Evolutionary conservation across 2,113 vertebrate species (phyloP).

Genomic region (Hirundichthys speculiger): DNA sequence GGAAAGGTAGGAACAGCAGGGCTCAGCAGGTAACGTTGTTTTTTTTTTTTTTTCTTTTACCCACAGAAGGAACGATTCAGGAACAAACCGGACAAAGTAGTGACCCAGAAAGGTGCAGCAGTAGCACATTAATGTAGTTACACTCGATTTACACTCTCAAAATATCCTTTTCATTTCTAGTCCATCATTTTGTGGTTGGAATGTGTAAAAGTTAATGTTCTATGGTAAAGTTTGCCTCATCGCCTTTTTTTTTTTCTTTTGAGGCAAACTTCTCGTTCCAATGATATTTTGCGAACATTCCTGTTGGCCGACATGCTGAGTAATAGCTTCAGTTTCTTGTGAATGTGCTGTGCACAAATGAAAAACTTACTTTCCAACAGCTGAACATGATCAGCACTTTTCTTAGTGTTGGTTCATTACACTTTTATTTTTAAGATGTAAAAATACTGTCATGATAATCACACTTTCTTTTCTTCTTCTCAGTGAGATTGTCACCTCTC

Average conservation of each 20-base stretch:
- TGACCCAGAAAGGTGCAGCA: conserved; percentile 27
- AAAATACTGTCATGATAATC: conserved; percentile 2
- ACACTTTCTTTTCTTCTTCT: not conserved
- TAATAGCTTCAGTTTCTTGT: not conserved
- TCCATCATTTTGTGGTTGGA: conserved; percentile 9
- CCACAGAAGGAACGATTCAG: conserved; percentile 25
- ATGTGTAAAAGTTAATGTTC: not conserved
- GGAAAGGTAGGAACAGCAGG: conserved; percentile 48
- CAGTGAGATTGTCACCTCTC: conserved; percentile 54
- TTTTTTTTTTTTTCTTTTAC: too few species aligned
- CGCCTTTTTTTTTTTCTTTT: conserved; percentile 4
- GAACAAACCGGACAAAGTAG: conserved; percentile 14
- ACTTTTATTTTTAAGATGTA: not conserved
- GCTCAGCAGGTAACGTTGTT: conserved; percentile 45
- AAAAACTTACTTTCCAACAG: conserved; percentile 29
- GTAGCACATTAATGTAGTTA: conserved; percentile 15
- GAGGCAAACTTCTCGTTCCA: not conserved
- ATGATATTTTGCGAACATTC: not conserved
- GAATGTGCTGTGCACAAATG: conserved; percentile 15
- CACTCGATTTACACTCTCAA: not conserved
- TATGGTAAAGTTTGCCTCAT: not conserved
- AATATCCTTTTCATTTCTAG: not conserved
- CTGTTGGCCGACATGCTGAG: conserved; percentile 28
- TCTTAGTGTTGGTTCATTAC: not conserved
- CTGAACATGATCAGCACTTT: not conserved